Evolutionary conservation across 1,140 invertebrate genomes (phyloP).

Genomic region (Caenorhabditis inopinata): DNA sequence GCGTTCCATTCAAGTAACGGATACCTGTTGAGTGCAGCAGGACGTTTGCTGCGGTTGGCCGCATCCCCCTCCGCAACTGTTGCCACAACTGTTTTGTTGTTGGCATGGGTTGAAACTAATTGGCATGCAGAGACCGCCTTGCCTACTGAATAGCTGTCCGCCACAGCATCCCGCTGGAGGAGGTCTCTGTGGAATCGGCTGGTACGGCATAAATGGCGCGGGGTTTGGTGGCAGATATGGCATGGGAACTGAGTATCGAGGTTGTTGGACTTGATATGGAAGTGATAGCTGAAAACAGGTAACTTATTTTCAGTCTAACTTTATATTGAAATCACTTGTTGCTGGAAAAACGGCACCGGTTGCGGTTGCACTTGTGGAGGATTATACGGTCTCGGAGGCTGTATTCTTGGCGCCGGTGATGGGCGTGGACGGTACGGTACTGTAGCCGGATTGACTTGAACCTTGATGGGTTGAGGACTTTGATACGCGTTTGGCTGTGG

Average conservation of each 20-base stretch:
- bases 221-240: neutral
- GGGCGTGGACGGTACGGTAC: neutral
- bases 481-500: constrained; percentile 2
- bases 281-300: neutral
- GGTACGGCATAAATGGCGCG: neutral
- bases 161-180: constrained; percentile 22
- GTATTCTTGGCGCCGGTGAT: constrained; percentile 9
- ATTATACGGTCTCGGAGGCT: constrained; percentile 7
- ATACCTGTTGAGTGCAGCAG: neutral
- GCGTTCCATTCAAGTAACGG: no score
- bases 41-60: neutral
- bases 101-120: constrained; percentile 26
- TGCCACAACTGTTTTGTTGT: constrained; percentile 7
- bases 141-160: constrained; percentile 8
- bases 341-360: neutral
- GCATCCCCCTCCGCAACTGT: constrained; percentile 1
- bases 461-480: neutral
- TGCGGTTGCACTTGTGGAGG: constrained; percentile 5
- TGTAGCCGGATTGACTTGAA: constrained; percentile 11
- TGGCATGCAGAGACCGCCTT: constrained; percentile 27
- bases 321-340: neutral
- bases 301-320: neutral
- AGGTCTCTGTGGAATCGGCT: neutral
- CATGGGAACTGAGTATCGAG: neutral
- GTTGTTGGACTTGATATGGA: constrained; percentile 25